Conservation (phyloP, 2,888 invertebrate species). For the Drosophila buzzatii region DNA sequence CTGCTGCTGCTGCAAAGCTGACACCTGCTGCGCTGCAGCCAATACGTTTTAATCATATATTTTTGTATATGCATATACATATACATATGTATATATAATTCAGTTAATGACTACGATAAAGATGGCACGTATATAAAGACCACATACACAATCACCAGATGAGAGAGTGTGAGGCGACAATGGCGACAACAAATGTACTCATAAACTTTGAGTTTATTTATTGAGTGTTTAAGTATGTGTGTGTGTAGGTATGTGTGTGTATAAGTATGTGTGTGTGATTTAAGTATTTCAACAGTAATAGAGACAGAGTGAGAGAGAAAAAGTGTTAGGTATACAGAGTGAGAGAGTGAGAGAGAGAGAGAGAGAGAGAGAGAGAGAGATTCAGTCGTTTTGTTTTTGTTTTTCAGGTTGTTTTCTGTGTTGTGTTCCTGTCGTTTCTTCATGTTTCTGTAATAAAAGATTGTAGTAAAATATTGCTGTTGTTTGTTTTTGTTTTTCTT, state of each 20-base stretch:
- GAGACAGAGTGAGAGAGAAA: constrained; percentile 13
- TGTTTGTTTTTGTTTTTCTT: constrained; percentile 32
- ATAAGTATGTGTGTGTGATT: not conserved
- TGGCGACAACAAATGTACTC: constrained; percentile 65
- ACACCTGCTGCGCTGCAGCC: constrained; percentile 55
- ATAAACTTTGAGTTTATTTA: constrained; percentile 68
- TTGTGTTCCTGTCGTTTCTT: constrained; percentile 48
- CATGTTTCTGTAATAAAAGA: constrained; percentile 55
- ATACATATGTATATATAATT: constrained; percentile 35
- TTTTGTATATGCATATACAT: constrained; percentile 22
- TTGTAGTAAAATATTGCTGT: constrained; percentile 75
- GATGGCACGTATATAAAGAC: constrained; percentile 84
- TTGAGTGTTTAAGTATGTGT: constrained; percentile 35
- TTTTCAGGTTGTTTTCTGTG: constrained; percentile 46
- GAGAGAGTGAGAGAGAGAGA: constrained; percentile 7
- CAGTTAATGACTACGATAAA: constrained; percentile 81
- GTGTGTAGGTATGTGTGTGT: constrained; percentile 8
- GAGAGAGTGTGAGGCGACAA: constrained; percentile 80
- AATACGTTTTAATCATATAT: constrained; percentile 22
- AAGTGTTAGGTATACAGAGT: constrained; percentile 19
- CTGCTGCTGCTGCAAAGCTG: constrained; percentile 5
- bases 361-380: constrained; percentile 25
- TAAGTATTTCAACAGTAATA: constrained; percentile 2
- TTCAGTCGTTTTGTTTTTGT: constrained; percentile 65
- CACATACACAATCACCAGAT: constrained; percentile 83